Conservation (phyloP, 2,888 invertebrate genomes). For the Brenthis hecate region DNA sequence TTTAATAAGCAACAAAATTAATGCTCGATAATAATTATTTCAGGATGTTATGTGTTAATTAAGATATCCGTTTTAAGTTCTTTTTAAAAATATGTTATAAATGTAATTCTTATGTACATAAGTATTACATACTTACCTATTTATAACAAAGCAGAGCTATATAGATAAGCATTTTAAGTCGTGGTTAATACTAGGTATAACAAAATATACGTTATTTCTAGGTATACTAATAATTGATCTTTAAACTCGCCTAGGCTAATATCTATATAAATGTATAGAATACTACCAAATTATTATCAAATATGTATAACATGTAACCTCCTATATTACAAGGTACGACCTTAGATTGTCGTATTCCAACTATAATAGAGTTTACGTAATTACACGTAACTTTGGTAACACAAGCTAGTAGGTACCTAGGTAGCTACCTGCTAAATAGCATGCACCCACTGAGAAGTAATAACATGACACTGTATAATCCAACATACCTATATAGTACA, state of each 20-base stretch:
- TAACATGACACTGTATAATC: neutral
- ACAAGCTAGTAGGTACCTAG: neutral
- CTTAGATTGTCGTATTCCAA: neutral
- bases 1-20: slow-evolving; percentile 30
- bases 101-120: too few species aligned
- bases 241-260: too few species aligned
- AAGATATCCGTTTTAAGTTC: slow-evolving; percentile 20
- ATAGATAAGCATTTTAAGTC: too few species aligned
- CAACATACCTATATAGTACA: too few species aligned
- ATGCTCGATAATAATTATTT: slow-evolving; percentile 31
- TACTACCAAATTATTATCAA: too few species aligned
- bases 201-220: too few species aligned
- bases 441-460: neutral
- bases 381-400: slow-evolving; percentile 7
- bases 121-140: too few species aligned
- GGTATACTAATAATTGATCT: too few species aligned
- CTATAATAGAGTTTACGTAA: slow-evolving; percentile 1
- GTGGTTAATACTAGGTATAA: too few species aligned
- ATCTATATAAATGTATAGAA: too few species aligned
- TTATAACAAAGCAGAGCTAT: too few species aligned
- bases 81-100: slow-evolving; percentile 4
- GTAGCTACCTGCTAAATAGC: neutral
- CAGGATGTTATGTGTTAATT: slow-evolving; percentile 30
- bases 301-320: neutral
- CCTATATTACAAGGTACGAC: neutral